These are phyloP conservation scores for Falcaria lacertinaria DNA, from an alignment of 2,888 invertebrate species.

Conservation along the genomic window DNA sequence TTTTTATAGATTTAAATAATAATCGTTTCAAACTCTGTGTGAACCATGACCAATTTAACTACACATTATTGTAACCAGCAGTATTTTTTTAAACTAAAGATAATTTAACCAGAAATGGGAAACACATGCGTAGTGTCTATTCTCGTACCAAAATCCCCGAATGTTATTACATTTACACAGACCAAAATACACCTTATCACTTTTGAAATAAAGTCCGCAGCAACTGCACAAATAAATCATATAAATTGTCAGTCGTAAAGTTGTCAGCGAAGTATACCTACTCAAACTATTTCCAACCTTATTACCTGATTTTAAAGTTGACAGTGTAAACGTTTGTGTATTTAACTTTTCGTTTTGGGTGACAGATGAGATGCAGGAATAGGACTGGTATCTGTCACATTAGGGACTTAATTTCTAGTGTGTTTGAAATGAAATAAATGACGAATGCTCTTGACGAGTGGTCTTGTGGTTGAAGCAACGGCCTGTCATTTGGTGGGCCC, in stretches of 20 bases:
- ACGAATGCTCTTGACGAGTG: no score
- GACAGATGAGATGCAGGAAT: neutral
- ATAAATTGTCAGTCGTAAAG: neutral
- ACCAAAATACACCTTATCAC: neutral
- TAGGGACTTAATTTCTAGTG: no score
- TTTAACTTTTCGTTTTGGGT: neutral
- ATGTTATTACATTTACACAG: neutral
- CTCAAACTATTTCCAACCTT: neutral
- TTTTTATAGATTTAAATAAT: no score
- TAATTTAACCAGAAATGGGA: slow-evolving; percentile 12
- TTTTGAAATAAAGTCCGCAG: neutral
- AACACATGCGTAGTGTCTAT: slow-evolving; percentile 15
- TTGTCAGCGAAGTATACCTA: neutral
- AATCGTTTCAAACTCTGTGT: neutral
- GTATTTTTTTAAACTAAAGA: neutral
- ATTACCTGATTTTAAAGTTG: neutral
- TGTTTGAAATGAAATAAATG: no score
- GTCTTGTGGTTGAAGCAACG: no score
- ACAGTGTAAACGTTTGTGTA: neutral
- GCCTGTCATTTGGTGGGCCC: no score
- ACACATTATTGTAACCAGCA: neutral
- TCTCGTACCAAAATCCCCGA: neutral
- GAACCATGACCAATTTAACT: neutral
- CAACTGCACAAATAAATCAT: neutral
- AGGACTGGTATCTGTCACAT: neutral